Evolutionary conservation across 2,113 vertebrate genomes (phyloP), one percentile per base, ranked within the genome.

Genomic region (Dunckerocampus dactyliophorus): DNA sequence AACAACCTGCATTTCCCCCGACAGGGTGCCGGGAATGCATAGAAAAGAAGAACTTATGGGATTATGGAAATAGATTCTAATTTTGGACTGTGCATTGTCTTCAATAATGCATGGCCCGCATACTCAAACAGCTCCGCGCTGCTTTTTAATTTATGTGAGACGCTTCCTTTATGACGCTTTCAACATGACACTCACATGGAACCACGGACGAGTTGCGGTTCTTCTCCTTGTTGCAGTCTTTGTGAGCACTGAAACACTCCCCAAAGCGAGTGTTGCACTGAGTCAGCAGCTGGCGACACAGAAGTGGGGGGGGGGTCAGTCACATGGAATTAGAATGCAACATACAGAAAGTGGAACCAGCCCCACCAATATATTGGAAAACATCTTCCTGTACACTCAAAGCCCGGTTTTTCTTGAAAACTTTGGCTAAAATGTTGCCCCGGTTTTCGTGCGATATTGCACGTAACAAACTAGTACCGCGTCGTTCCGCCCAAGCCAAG

Each of bases 141-240:
- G 2, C 5, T 34, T 34, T 34, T 34, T 34, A 7, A 5, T 34
- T 34, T 34, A 34, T 8, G 31, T 8, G 4, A 34, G 31, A 34
- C 31, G 6, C 7, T 34, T 34, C 6, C 1, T 5, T 34, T 7
- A 34, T 34, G 31, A 34, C 7, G 31, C 39, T 43, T 43, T 43
- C 39, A 61, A 67, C 19, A 47, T 39, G 53, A 67, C 58, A 89
- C 95, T 95, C 92, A 99, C 97, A 94, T 10, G 96, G 96, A 85
- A 99, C 95, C 3, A 99, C 96, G 4, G 95, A 97, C 78, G 97
- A 99, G 83, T 96, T 99, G 77, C 96, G 93, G 90, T 99, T 99
- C 90, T 99, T 99, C 77, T 96, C 96, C 90, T 99, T 99, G 93
- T 99, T 99, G 85, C 94, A 95, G 74, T 99, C 95, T 80, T 98